Evolutionary conservation across 2,797 vertebrate species (phyloP).

Genomic region (Enoplosus armatus): DNA sequence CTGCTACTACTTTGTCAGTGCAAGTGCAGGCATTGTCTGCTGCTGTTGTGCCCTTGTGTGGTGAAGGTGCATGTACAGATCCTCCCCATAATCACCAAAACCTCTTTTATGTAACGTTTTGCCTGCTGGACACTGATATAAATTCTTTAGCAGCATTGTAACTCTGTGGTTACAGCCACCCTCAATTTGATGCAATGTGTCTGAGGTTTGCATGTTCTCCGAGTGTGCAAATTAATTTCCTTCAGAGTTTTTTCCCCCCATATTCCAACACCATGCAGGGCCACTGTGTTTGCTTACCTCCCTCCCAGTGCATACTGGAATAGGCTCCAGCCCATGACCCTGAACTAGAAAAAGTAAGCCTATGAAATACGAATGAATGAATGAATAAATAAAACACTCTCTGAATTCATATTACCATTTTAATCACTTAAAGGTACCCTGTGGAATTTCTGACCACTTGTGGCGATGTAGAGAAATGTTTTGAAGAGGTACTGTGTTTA

Average conservation of each 20-base stretch:
- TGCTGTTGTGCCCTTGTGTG: neutral
- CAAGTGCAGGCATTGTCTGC: neutral
- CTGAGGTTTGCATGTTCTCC: constrained; percentile 6
- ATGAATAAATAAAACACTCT: constrained; percentile 2
- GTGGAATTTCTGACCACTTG: neutral
- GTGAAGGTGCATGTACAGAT: neutral
- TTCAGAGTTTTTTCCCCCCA: neutral
- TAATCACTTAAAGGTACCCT: neutral
- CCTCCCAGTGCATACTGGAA: constrained; percentile 19
- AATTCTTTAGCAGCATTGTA: constrained; percentile 11
- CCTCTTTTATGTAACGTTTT: neutral
- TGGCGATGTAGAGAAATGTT: neutral
- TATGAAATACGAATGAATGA: neutral
- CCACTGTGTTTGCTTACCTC: constrained; percentile 1
- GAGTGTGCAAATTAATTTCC: constrained; percentile 9
- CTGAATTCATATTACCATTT: neutral
- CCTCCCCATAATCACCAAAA: neutral
- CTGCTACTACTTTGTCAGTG: neutral
- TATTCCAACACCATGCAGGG: neutral
- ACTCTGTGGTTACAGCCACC: neutral
- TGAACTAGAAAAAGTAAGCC: neutral
- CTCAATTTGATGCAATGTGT: constrained; percentile 8
- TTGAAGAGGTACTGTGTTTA: neutral
- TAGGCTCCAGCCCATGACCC: neutral
- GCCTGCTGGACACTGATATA: neutral